Evolutionary conservation across 2,797 vertebrate genomes (phyloP).

Genomic region (Simalia tracyae): DNA sequence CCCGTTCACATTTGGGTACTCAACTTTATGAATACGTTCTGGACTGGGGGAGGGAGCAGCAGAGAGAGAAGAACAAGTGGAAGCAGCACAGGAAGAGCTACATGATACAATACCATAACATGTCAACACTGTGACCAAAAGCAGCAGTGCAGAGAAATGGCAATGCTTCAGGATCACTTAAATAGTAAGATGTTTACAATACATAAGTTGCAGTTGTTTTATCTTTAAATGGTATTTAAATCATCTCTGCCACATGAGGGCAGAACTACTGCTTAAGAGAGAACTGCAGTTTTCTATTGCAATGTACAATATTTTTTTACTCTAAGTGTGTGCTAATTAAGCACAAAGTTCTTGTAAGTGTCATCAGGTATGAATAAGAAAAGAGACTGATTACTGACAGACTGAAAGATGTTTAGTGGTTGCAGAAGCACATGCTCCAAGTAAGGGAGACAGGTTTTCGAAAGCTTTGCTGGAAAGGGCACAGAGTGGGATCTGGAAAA

Average conservation of each 20-base stretch:
- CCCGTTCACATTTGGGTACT: background rate
- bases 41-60: background rate
- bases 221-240: background rate
- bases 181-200: background rate
- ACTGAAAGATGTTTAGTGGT: background rate
- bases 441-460: background rate
- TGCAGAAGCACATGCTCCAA: background rate
- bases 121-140: background rate
- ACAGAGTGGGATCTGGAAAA: background rate
- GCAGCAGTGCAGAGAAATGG: background rate
- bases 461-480: background rate
- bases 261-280: background rate
- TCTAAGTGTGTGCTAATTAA: background rate
- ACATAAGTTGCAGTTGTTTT: background rate
- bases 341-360: background rate
- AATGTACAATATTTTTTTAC: background rate
- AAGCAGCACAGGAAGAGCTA: background rate
- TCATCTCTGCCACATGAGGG: background rate
- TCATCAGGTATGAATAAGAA: background rate
- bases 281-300: background rate
- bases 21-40: background rate
- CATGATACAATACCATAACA: background rate
- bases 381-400: background rate
- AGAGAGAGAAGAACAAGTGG: background rate
- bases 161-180: background rate